Evolutionary conservation across 1,140 invertebrate species (phyloP).

Genomic region (Magallana ariakensis): DNA sequence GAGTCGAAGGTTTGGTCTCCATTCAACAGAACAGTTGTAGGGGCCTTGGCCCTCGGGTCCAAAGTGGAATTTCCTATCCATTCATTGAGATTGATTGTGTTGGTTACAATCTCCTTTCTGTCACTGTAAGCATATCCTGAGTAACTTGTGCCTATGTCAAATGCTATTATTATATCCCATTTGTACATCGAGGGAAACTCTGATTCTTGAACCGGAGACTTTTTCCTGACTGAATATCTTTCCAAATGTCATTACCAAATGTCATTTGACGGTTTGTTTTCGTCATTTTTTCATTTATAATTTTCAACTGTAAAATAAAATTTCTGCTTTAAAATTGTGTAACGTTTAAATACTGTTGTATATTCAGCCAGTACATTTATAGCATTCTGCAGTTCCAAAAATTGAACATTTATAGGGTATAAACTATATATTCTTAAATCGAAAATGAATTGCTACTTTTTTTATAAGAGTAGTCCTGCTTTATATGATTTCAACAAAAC

Average conservation of each 20-base stretch:
- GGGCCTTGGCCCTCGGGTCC: neutral
- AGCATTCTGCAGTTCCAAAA: too few species aligned
- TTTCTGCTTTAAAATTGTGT: too few species aligned
- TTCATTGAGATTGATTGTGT: neutral
- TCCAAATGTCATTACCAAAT: neutral
- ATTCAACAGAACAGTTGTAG: neutral
- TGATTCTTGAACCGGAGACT: neutral
- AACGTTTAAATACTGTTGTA: too few species aligned
- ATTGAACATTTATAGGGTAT: too few species aligned
- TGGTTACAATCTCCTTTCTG: slow-evolving; percentile 17
- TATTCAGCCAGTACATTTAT: too few species aligned
- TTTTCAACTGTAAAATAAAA: slow-evolving; percentile 36
- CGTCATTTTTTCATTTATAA: too few species aligned
- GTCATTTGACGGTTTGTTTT: too few species aligned
- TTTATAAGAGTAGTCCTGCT: too few species aligned
- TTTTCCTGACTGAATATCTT: too few species aligned
- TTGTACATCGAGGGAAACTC: neutral
- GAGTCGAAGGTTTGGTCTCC: neutral
- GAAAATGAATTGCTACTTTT: too few species aligned
- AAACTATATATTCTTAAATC: too few species aligned
- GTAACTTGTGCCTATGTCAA: slow-evolving; percentile 56
- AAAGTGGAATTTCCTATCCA: neutral
- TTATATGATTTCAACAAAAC: too few species aligned
- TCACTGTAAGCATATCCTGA: slow-evolving; percentile 50
- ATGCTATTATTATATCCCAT: slow-evolving; percentile 34